Evolutionary conservation across 2,797 vertebrate genomes (phyloP).

Genomic region (Lithobates pipiens): DNA sequence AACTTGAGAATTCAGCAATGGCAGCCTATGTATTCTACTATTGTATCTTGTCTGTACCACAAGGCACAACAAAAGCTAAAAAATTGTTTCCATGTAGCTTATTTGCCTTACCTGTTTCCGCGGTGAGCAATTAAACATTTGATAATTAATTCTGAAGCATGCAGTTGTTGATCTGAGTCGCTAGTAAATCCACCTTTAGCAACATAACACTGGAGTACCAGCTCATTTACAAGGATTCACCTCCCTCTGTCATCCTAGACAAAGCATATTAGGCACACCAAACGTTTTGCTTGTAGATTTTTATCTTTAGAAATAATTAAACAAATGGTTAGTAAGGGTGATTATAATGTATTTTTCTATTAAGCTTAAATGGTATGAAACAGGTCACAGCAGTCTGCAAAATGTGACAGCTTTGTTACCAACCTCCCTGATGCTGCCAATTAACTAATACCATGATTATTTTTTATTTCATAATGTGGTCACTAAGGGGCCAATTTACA

Average conservation of each 20-base stretch:
- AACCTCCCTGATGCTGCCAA: background rate
- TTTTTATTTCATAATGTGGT: too few species aligned
- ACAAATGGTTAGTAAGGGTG: conserved; percentile 7
- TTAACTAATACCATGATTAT: too few species aligned
- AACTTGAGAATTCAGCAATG: too few species aligned
- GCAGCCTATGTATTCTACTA: too few species aligned
- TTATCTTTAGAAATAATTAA: conserved; percentile 17
- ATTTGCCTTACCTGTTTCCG: too few species aligned
- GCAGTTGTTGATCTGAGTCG: background rate
- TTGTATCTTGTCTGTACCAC: too few species aligned
- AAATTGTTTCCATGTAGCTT: too few species aligned
- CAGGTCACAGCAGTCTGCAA: too few species aligned
- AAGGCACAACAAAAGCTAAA: too few species aligned
- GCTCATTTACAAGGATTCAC: conserved; percentile 34
- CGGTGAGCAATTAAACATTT: too few species aligned
- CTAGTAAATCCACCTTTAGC: background rate
- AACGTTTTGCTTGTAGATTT: conserved; percentile 10
- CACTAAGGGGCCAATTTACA: too few species aligned
- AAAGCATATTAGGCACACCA: background rate
- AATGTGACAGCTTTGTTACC: background rate
- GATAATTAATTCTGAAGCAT: too few species aligned
- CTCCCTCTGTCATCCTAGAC: background rate
- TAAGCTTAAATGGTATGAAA: background rate
- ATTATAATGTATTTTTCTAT: background rate
- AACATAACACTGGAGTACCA: background rate